These are phyloP conservation scores for Colletes latitarsis DNA, from an alignment of 1,140 invertebrate species.

Conservation along the genomic window DNA sequence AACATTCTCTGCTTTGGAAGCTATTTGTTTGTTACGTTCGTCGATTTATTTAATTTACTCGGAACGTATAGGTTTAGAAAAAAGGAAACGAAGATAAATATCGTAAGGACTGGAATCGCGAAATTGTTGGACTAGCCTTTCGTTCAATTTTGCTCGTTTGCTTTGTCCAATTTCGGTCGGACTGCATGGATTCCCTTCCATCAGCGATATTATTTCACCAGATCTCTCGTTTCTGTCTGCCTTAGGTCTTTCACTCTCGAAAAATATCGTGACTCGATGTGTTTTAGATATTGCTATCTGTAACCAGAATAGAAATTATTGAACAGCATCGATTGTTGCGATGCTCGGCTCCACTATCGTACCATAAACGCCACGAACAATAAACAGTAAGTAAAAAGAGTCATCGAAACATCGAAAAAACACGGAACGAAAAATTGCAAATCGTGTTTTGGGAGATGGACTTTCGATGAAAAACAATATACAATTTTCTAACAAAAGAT, in stretches of 20 bases:
- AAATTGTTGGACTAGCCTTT: slow-evolving; percentile 33
- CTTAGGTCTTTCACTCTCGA: slow-evolving; percentile 48
- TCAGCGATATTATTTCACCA: slow-evolving; percentile 65
- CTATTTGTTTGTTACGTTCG: not conserved
- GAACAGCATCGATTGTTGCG: slow-evolving; percentile 40
- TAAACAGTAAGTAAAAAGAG: slow-evolving; percentile 22
- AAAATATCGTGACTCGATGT: slow-evolving; percentile 58
- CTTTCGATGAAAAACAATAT: no score
- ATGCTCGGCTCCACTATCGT: not conserved
- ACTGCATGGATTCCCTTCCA: slow-evolving; percentile 55
- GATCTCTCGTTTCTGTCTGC: slow-evolving; percentile 47
- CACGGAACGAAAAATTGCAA: no score
- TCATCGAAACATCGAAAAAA: not conserved
- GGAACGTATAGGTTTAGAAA: not conserved
- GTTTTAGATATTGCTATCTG: slow-evolving; percentile 59
- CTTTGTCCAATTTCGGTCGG: slow-evolving; percentile 58
- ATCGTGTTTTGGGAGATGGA: no score
- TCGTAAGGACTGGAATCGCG: slow-evolving; percentile 20
- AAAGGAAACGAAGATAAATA: not conserved
- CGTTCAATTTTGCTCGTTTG: slow-evolving; percentile 47
- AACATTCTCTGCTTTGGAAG: no score
- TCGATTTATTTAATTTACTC: not conserved
- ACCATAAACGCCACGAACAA: not conserved
- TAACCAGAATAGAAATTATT: slow-evolving; percentile 48
- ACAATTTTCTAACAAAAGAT: no score